Base-by-base conservation (phyloP, 2,888 invertebrate genomes). In the Nephrotoma flavescens region DNA sequence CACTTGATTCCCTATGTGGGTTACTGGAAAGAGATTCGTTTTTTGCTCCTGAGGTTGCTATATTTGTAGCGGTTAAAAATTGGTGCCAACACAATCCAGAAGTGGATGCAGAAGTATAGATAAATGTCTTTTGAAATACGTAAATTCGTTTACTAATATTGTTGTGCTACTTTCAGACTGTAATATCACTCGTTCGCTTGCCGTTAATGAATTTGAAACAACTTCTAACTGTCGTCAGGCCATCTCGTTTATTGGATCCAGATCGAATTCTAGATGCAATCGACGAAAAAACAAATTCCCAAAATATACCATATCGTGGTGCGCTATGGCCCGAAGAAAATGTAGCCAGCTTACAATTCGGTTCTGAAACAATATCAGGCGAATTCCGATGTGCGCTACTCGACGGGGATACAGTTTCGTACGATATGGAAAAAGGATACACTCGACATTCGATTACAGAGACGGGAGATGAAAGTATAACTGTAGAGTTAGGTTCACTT, bases 191-290 rank as follows among this genome's bases (percentile, higher is more conserved):
- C 89, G 95, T 95, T 4, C 95, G 99, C 41, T 93, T 99, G 88
- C 96, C 97, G 3, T 93, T 99, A 87, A 97, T 99, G 95, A 94
- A 94, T 87, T 93, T 98, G 52, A 95, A 96, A 88, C 98, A 98
- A 90, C 92, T 99, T 88, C 93, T 99, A 88, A 95, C 96, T 88
- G 95, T 96, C 87, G 99, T 99, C 42, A 93, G 99, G 57, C 96
- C 97, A 0, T 96, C 97, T 83, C 94, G 95, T 47, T 94, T 99
- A 85, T 95, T 99, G 83, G 95, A 96, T 45, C 95, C 99, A 0
- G 98, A 99, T 91, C 94, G 95, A 90, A 94, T 99, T 89, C 94
- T 99, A 19, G 99, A 99, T 92, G 99, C 99, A 86, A 98, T 99
- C 88, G 96, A 97, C 89, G 95, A 96, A 89, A 95, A 96, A 90